phyloP scores from a whole-genome alignment of 2,113 vertebrate genomes.

The Mystacornis crossleyi region DNA sequence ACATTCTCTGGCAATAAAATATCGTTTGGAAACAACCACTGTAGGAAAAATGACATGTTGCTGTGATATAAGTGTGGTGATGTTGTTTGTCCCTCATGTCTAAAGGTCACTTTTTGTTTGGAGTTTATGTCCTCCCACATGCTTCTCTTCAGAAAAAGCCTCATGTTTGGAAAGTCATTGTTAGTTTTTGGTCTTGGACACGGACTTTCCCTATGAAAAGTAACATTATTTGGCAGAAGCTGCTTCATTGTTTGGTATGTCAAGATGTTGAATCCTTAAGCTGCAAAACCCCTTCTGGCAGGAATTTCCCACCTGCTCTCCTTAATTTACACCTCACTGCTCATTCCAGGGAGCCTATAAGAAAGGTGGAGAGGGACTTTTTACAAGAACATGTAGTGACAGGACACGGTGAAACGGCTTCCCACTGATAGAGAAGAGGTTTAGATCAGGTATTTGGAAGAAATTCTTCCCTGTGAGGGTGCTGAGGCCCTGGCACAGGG shows the following conservation, averaged over 20 bases:
- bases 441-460: neutral
- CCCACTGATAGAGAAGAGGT: neutral
- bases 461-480: neutral
- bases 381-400: neutral
- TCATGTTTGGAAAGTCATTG: neutral
- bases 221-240: neutral
- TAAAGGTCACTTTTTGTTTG: constrained; percentile 43
- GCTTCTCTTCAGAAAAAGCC: neutral
- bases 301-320: neutral
- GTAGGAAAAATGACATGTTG: neutral
- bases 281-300: neutral
- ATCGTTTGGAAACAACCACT: neutral
- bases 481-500: fast-evolving
- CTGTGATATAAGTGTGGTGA: neutral
- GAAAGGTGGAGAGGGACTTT: neutral
- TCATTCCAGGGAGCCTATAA: neutral
- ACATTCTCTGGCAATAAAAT: neutral
- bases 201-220: neutral
- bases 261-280: neutral
- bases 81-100: neutral
- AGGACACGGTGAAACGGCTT: neutral
- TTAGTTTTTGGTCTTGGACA: neutral
- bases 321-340: neutral
- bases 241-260: neutral
- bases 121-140: neutral